A percentile compares a stretch with the other conserved stretches of the same genome.
These are phyloP conservation scores for Agelas oroides DNA, from an alignment of 37 sponge, comb jelly and placozoan species.

Conservation along the genomic window DNA sequence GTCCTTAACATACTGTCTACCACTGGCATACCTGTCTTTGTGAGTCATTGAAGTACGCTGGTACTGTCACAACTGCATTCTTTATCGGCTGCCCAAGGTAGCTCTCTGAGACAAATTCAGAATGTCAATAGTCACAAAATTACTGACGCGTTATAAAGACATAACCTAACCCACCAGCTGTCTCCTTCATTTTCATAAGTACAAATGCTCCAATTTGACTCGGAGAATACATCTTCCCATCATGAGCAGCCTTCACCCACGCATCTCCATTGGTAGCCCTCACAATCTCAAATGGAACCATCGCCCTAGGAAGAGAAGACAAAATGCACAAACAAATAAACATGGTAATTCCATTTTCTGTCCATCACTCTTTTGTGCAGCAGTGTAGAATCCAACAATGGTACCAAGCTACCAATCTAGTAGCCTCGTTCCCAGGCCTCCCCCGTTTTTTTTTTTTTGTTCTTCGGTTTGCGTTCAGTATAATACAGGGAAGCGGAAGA, in stretches of 20 bases:
- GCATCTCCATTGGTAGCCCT: slow-evolving; percentile 97
- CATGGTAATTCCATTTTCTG: no score
- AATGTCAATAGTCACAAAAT: neutral
- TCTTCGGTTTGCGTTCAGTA: no score
- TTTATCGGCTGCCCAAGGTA: slow-evolving; percentile 87
- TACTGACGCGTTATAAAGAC: no score
- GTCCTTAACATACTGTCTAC: no score
- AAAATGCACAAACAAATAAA: no score
- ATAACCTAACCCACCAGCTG: slow-evolving; percentile 78
- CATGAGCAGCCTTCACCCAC: slow-evolving; percentile 85
- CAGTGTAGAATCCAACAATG: no score
- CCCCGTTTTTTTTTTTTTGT: no score
- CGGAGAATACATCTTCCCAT: slow-evolving; percentile 95
- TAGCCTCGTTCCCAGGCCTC: no score
- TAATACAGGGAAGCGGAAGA: no score
- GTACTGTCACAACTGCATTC: slow-evolving; percentile 97
- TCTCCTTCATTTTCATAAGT: slow-evolving; percentile 98
- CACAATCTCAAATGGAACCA: slow-evolving; percentile 89
- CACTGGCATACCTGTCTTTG: slow-evolving; percentile 91
- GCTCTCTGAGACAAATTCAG: slow-evolving; percentile 58
- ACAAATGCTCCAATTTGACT: slow-evolving; percentile 99
- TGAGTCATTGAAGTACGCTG: slow-evolving; percentile 99
- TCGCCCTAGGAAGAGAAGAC: slow-evolving; percentile 49
- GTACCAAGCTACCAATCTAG: no score
- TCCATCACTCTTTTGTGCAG: no score